Base-by-base conservation (phyloP, 2,797 vertebrate species). In the Borostomias antarcticus region DNA sequence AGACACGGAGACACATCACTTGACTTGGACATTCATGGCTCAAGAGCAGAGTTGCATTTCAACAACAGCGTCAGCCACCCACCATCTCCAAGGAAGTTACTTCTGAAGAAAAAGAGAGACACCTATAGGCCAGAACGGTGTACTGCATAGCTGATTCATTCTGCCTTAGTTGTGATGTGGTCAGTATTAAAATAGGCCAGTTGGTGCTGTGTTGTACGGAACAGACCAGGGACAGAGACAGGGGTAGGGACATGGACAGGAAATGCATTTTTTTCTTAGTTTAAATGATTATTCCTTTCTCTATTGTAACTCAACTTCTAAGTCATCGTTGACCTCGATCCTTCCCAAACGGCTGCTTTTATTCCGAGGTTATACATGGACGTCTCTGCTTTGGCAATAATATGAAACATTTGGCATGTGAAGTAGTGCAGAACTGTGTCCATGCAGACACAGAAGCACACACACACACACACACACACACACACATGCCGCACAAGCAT, bases 21-120 rank as follows among this genome's bases (percentile, higher is more conserved):
- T 11, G n/a, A 62, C 58, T 69, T 74, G 74, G 59, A 76, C 72
- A 80, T 54, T 66, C 57, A 60, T 59, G 58, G 73, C 15, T 0
- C 58, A 48, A 47, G 30, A 60, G 30, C 61, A 61, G 69, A 50
- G 25, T 29, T 69, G 59, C 54, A 52, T 43, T 26, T 60, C 50
- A 60, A 64, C 54, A 69, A 43, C 29, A 58, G 48, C 13, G 29
- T 51, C 58, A 60, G 30, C 40, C 40, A n/a, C 40, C 17, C 13
- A 17, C 15, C 13, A 15, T 17, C 40, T 35, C 19, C 43, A 25
- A 29, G 43, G 4, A 47, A 69, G n/a, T n/a, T n/a, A n/a, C 69
- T 91, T 85, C 51, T 79, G 77, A 92, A 93, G 92, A 90, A 92
- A 91, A 92, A 93, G 91, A 93, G 91, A 85, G 92, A 93, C 92